Evolutionary conservation across 2,888 invertebrate genomes (phyloP).

Genomic region (Amorpha juglandis): DNA sequence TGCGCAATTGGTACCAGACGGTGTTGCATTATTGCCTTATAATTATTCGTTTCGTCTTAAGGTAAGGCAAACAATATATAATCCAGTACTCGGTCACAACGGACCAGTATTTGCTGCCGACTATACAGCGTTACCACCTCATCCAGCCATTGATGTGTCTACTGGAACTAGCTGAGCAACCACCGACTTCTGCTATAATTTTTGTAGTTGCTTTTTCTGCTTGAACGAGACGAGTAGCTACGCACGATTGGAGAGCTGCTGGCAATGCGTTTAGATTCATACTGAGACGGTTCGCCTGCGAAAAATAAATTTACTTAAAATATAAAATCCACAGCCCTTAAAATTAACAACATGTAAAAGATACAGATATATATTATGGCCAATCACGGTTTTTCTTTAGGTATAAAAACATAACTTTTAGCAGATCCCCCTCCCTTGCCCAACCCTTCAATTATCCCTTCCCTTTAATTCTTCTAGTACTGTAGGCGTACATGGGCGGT

Average conservation of each 20-base stretch:
- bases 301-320: slow-evolving; percentile 3
- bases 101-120: not conserved
- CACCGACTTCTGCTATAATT: slow-evolving; percentile 65
- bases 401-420: too few relatives aligned
- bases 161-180: slow-evolving; percentile 63
- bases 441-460: too few relatives aligned
- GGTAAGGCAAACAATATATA: not conserved
- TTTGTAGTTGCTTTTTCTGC: slow-evolving; percentile 63
- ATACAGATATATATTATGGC: too few relatives aligned
- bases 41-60: not conserved
- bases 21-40: not conserved
- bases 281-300: slow-evolving; percentile 67
- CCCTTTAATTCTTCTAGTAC: too few relatives aligned
- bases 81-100: not conserved
- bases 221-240: slow-evolving; percentile 60
- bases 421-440: too few relatives aligned
- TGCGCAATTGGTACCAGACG: too few relatives aligned
- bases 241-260: slow-evolving; percentile 67
- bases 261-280: slow-evolving; percentile 63
- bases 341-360: too few relatives aligned
- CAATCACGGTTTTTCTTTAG: too few relatives aligned
- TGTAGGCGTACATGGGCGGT: too few relatives aligned
- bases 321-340: too few relatives aligned
- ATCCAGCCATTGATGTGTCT: slow-evolving; percentile 50
- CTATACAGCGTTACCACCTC: slow-evolving; percentile 23